A percentile compares a stretch with the other conserved stretches of the same genome.
Evolutionary conservation across 2,113 vertebrate species (phyloP).

Genomic region (Isichthys henryi): DNA sequence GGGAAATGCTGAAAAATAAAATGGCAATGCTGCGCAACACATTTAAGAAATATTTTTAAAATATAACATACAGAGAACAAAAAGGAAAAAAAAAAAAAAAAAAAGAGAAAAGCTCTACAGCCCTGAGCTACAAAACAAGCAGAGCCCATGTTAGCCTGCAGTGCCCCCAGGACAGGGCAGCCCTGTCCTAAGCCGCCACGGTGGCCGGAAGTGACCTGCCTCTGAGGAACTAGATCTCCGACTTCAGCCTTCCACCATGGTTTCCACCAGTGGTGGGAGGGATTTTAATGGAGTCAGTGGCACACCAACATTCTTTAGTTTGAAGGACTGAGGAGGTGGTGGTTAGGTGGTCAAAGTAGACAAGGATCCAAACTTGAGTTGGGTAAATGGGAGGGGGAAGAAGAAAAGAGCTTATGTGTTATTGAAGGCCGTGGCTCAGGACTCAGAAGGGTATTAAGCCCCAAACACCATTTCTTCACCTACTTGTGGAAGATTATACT

Average conservation of each 20-base stretch:
- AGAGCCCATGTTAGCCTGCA: neutral
- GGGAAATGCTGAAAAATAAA: conserved; percentile 46
- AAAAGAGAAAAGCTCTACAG: neutral
- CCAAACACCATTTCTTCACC: conserved; percentile 87
- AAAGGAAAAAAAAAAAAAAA: neutral
- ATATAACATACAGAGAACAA: neutral
- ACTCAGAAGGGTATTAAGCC: conserved; percentile 91
- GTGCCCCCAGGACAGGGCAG: neutral
- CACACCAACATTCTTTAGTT: neutral
- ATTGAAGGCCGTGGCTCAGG: conserved; percentile 65
- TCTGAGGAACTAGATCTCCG: neutral
- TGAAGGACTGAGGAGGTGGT: neutral
- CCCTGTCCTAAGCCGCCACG: neutral
- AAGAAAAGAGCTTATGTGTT: conserved; percentile 8
- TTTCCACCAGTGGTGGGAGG: neutral
- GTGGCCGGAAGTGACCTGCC: neutral
- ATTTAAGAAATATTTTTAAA: neutral
- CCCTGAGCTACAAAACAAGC: neutral
- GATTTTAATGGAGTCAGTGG: neutral
- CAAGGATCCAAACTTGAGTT: conserved; percentile 8
- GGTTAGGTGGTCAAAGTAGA: neutral
- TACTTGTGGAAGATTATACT: conserved; percentile 98
- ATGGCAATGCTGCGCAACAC: neutral
- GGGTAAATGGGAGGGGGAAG: conserved; percentile 9
- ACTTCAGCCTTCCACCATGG: neutral